phyloP scores from a whole-genome alignment of 2,888 invertebrate genomes.

The Sesamia inferens region DNA sequence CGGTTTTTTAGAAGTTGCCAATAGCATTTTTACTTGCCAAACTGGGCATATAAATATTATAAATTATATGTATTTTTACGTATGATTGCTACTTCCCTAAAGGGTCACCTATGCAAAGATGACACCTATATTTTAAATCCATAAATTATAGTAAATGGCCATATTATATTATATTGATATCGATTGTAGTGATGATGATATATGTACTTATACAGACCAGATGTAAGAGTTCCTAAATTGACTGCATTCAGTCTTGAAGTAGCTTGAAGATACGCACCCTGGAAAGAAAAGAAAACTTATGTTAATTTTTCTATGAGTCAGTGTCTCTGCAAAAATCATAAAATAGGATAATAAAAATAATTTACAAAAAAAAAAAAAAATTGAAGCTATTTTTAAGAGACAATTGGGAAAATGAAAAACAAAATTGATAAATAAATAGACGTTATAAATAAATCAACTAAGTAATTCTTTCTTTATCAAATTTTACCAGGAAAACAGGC shows the following conservation, averaged over 20 bases:
- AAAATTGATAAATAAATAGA: not conserved
- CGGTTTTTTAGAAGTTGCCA: no score
- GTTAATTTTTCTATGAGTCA: not conserved
- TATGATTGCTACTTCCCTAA: not conserved
- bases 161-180: not conserved
- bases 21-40: no score
- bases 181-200: not conserved
- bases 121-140: no score
- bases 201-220: conserved; percentile 21
- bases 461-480: not conserved
- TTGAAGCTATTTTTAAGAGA: not conserved
- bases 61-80: not conserved
- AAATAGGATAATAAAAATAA: not conserved
- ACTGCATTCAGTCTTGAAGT: not conserved
- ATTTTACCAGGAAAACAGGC: no score
- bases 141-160: no score
- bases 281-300: conserved; percentile 28
- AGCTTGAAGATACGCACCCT: conserved; percentile 40
- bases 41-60: no score
- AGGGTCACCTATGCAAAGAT: not conserved
- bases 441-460: not conserved
- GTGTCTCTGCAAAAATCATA: not conserved
- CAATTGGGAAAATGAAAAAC: not conserved
- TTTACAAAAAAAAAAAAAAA: not conserved
- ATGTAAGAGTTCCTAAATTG: not conserved